Evolutionary conservation across 2,888 invertebrate genomes (phyloP), one percentile per base, ranked within the genome.

Genomic region (Lepidocyrtoides sp.): DNA sequence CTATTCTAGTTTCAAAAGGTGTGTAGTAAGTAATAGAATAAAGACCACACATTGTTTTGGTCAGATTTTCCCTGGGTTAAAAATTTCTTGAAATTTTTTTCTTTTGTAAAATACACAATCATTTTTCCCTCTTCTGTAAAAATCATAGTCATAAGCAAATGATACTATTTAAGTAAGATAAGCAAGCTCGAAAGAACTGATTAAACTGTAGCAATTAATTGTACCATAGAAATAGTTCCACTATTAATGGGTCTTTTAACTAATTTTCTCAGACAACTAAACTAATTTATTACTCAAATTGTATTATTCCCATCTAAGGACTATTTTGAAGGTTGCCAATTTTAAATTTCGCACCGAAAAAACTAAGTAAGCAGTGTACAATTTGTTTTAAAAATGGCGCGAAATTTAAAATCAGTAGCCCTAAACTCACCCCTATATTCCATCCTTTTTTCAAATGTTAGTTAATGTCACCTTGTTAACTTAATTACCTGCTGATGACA

Each of bases 161-260:
- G 36, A 36, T 17, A 44, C 8, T 60, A 23, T 23, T n/a, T 72
- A n/a, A 14, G 36, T 10, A 26, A 0, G 36, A 0, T 54, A 32
- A 20, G 36, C 54, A 79, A 79, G 79, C 79, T 54, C 57, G 54
- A 79, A 79, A 79, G 79, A 79, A 79, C 79, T 79, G 79, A 79
- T 79, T 79, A 79, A 20, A 69, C 10, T 79, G 36, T 79, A 79
- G 54, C 14, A 57, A 32, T 14, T 79, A 36, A 57, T 20, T 36
- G 32, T 51, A 57, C 2, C 17, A 29, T 4, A n/a, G 12, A 14
- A 23, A 17, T 14, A 57, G n/a, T n/a, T n/a, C n/a, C 57, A 20
- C 57, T 48, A 10, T 66, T 32, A 66, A 14, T 66, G 32, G 66
- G 66, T 66, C 14, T 63, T 32, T 29, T 36, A 10, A 14, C n/a